Evolutionary conservation across 2,113 vertebrate species (phyloP).

Genomic region (Thalassarche chlororhynchos): DNA sequence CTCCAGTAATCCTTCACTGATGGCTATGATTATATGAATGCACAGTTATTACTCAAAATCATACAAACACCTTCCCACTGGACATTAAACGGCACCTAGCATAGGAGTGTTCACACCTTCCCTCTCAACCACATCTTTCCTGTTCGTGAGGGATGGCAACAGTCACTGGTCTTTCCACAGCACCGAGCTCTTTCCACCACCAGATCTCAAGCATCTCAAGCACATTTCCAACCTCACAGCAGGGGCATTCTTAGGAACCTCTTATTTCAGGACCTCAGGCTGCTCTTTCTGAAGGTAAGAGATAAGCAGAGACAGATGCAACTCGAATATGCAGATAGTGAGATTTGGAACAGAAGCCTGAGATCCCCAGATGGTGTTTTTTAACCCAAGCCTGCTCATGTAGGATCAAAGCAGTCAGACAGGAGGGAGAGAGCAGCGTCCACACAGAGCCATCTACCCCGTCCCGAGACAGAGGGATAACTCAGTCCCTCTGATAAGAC

Average conservation of each 20-base stretch:
- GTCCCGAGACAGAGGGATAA: fast-evolving
- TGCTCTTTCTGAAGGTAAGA: background rate
- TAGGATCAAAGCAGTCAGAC: background rate
- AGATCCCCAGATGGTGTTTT: background rate
- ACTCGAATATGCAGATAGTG: background rate
- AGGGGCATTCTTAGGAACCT: background rate
- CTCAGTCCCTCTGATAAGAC: background rate
- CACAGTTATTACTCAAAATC: background rate
- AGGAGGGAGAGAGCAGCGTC: background rate
- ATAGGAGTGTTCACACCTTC: background rate
- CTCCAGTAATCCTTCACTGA: background rate
- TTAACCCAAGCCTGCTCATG: background rate
- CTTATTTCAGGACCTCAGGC: background rate
- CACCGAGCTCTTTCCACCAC: background rate
- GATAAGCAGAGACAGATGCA: background rate
- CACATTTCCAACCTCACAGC: background rate
- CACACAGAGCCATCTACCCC: background rate
- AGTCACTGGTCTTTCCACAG: background rate
- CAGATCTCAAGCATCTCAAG: background rate
- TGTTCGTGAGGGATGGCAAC: background rate
- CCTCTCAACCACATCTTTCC: background rate
- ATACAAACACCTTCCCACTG: background rate
- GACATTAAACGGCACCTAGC: background rate
- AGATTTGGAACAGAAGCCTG: background rate
- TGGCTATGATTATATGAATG: background rate